Base-by-base conservation (phyloP, 2,113 vertebrate species). In the Puffinus mauretanicus region DNA sequence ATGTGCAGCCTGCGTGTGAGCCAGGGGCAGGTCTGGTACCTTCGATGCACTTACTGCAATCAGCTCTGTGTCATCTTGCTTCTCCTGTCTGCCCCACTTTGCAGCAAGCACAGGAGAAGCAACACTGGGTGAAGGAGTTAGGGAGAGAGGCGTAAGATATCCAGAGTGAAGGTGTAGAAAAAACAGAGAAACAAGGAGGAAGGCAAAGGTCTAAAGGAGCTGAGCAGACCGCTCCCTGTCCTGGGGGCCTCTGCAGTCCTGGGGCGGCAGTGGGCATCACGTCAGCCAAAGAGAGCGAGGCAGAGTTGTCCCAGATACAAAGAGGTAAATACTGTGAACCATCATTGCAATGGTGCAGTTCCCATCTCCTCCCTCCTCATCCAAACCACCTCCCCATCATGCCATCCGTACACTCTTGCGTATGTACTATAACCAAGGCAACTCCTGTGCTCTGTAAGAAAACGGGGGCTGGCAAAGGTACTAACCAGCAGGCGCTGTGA, bases 231-330 rank as follows among this genome's bases (percentile, higher is more conserved):
- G 1, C 29, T 84, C 46, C 21, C 38, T 6, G 13, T 83, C 36
- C 62, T 16, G 20, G 25, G 34, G 29, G 17, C 40, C 40, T 80
- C n/a, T 49, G 38, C 38, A 64, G 51, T 51, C 36, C 29, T 66
- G 65, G 21, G 58, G 55, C 2, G 2, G 54, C 70, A 91, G 44
- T 8, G 25, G 17, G 62, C 54, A 84, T 26, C 62, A 40, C 0
- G 0, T 40, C 27, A 83, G 4, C 18, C 29, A n/a, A 49, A 11
- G 36, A 83, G 60, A 36, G 3, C 0, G 0, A 57, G 44, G 20
- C 10, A 82, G 57, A 70, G 46, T 18, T 3, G 8, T 42, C 14
- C 22, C 49, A 64, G 20, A 40, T 24, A 46, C 3, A 3, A 82
- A 82, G 42, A 85, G 16, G 49, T 22, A 86, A 86, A 83, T 71